Percentiles rank a stretch among this genome's conserved stretches.
phyloP scores from a whole-genome alignment of 2,888 invertebrate genomes.

The Eurois occulta region DNA sequence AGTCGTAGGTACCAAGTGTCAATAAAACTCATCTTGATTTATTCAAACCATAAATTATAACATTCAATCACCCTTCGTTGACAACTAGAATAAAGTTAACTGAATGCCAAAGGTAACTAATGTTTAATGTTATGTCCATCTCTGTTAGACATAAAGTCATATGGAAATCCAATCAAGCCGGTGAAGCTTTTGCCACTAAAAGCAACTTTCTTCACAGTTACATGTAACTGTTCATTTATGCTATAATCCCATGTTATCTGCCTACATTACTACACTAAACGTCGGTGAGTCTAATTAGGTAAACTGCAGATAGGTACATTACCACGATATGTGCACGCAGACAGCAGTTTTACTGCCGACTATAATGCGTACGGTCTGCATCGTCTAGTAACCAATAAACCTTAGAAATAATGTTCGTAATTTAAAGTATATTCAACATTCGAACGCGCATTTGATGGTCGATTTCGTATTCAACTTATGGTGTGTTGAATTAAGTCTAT shows the following conservation, averaged over 20 bases:
- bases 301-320: slow-evolving; percentile 61
- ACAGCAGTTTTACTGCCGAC: slow-evolving; percentile 49
- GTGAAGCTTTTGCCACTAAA: slow-evolving; percentile 58
- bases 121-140: slow-evolving; percentile 19
- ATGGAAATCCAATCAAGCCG: slow-evolving; percentile 61
- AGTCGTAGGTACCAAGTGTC: not conserved
- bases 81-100: slow-evolving; percentile 33
- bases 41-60: slow-evolving; percentile 8
- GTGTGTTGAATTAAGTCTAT: slow-evolving; percentile 59
- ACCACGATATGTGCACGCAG: slow-evolving; percentile 61
- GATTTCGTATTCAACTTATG: slow-evolving; percentile 27
- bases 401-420: slow-evolving; percentile 19
- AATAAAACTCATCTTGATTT: slow-evolving; percentile 28
- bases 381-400: slow-evolving; percentile 24
- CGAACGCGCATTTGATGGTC: slow-evolving; percentile 14
- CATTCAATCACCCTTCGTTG: slow-evolving; percentile 28
- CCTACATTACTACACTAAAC: slow-evolving; percentile 59
- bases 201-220: slow-evolving; percentile 67
- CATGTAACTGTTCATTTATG: slow-evolving; percentile 66
- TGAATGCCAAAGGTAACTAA: slow-evolving; percentile 9
- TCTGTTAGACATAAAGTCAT: slow-evolving; percentile 47
- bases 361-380: slow-evolving; percentile 55
- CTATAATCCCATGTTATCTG: slow-evolving; percentile 62
- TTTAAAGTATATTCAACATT: slow-evolving; percentile 36
- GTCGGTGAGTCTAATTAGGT: slow-evolving; percentile 65